Percentiles rank a stretch among this genome's conserved stretches.
Conservation (phyloP, 2,797 vertebrate species). For the Ambastaia sidthimunki region DNA sequence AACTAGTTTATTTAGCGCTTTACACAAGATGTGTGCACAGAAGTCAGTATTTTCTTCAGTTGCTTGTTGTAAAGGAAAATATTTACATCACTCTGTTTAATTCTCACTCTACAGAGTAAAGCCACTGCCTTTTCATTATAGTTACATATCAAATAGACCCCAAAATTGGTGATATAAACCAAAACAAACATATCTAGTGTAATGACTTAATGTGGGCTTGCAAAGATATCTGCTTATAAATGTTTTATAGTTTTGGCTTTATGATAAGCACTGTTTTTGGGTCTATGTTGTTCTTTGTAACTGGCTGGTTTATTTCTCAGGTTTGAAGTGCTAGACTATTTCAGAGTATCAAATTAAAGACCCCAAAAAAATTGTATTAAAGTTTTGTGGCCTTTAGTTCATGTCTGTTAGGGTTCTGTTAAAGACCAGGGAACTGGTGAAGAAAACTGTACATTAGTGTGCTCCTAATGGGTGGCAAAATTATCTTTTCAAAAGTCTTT, state of each 20-base stretch:
- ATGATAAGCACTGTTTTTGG: slow-evolving; percentile 1
- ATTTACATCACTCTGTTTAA: background rate
- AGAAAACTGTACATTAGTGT: too few species aligned
- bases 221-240: slow-evolving; percentile 13
- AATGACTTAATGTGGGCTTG: slow-evolving; percentile 31
- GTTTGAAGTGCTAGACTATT: slow-evolving; percentile 43
- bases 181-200: slow-evolving; percentile 38
- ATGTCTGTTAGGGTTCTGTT: too few species aligned
- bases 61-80: slow-evolving; percentile 18
- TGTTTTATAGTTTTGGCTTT: slow-evolving; percentile 37
- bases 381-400: background rate
- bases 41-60: background rate
- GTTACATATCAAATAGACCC: background rate
- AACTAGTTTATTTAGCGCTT: slow-evolving; percentile 45
- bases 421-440: too few species aligned
- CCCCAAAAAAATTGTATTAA: slow-evolving; percentile 8
- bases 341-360: slow-evolving; percentile 13
- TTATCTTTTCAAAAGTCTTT: background rate
- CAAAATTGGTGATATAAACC: slow-evolving; percentile 42
- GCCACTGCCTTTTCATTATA: slow-evolving; percentile 28
- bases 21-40: slow-evolving; percentile 27
- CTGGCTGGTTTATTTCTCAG: slow-evolving; percentile 54
- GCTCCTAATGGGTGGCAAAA: background rate
- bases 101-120: slow-evolving; percentile 1
- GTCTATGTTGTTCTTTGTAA: slow-evolving; percentile 42